A percentile compares a stretch with the other conserved stretches of the same genome.
These are phyloP conservation scores for Acanthopagrus latus DNA, from an alignment of 2,797 vertebrate species.

Conservation along the genomic window DNA sequence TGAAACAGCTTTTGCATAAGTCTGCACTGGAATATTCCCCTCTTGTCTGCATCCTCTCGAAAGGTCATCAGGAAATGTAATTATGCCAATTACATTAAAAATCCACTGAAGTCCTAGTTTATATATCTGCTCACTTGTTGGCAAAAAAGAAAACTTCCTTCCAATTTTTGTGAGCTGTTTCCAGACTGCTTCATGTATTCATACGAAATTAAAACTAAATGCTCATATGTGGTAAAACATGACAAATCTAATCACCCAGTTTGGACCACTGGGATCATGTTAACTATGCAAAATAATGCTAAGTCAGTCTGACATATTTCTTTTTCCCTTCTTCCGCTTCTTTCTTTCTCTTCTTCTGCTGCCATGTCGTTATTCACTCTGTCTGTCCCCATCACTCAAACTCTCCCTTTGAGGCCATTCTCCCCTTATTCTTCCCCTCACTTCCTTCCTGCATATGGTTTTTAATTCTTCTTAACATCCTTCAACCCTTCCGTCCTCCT, in stretches of 20 bases:
- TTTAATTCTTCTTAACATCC: conserved; percentile 40
- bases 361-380: conserved; percentile 53
- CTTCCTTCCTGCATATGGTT: conserved; percentile 48
- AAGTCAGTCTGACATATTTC: conserved; percentile 31
- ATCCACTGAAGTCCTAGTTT: conserved; percentile 49
- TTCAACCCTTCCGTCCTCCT: conserved; percentile 11
- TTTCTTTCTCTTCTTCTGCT: conserved; percentile 39
- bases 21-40: conserved; percentile 57
- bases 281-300: conserved; percentile 29
- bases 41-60: conserved; percentile 58
- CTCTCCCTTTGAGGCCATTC: conserved; percentile 32
- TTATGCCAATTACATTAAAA: conserved; percentile 74
- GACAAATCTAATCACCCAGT: conserved; percentile 43
- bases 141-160: conserved; percentile 23
- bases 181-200: conserved; percentile 35
- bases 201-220: conserved; percentile 27
- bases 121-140: conserved; percentile 43
- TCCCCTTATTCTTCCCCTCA: conserved; percentile 11
- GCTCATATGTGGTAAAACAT: conserved; percentile 57
- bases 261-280: conserved; percentile 12
- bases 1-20: conserved; percentile 70
- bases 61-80: conserved; percentile 74
- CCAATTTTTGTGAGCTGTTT: conserved; percentile 42
- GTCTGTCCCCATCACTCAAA: conserved; percentile 37
- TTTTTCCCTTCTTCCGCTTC: conserved; percentile 34